A percentile compares a stretch with the other conserved stretches of the same genome.
Conservation (phyloP, 2,113 vertebrate species). For the Cercopithecus mona region DNA sequence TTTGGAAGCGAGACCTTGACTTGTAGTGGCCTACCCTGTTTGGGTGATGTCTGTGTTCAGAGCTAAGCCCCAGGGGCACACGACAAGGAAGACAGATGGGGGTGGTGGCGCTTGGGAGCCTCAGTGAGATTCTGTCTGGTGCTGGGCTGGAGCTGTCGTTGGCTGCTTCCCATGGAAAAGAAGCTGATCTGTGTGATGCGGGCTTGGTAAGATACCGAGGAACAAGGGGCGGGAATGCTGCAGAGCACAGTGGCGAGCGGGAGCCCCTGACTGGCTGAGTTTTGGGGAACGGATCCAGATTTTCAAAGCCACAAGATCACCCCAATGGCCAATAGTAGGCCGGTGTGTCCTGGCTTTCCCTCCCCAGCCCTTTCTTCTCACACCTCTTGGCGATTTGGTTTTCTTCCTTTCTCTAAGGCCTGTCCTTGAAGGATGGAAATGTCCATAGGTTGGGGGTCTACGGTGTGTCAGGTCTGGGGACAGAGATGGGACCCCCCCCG, state of each 20-base stretch:
- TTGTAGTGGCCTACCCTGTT: too few species aligned
- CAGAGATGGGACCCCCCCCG: not conserved
- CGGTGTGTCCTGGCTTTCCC: not conserved
- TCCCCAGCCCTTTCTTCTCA: not conserved
- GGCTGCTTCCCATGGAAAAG: not conserved
- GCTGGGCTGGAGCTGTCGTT: too few species aligned
- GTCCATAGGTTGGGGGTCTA: not conserved
- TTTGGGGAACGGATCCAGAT: not conserved
- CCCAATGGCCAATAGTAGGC: not conserved
- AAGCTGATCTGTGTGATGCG: not conserved
- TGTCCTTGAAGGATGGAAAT: not conserved
- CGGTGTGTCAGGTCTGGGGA: not conserved
- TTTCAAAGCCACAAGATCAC: not conserved
- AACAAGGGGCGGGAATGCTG: rapidly evolving
- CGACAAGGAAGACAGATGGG: rapidly evolving
- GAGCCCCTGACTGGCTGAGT: not conserved
- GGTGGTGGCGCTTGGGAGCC: rapidly evolving
- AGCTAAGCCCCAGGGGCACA: not conserved
- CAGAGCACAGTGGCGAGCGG: rapidly evolving
- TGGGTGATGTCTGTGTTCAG: not conserved
- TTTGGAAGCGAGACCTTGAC: not conserved
- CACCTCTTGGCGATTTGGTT: not conserved
- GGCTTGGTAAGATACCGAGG: not conserved
- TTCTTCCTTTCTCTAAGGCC: not conserved
- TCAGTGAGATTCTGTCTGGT: rapidly evolving